Evolutionary conservation across 2,888 invertebrate genomes (phyloP), one percentile per base, ranked within the genome.

Genomic region (Agrochola macilenta): DNA sequence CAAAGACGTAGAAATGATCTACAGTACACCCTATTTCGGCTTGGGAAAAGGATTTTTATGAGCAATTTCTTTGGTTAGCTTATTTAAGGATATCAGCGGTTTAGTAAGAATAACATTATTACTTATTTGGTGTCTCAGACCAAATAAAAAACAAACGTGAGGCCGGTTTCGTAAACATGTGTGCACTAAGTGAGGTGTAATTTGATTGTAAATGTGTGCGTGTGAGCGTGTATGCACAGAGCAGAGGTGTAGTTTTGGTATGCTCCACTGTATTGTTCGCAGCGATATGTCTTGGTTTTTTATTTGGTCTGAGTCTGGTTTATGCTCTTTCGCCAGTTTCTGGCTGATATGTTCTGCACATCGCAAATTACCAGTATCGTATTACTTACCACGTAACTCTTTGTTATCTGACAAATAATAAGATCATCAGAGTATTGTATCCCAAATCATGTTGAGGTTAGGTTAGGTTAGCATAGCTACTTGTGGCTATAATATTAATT

Each of bases 1-100:
- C 64, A 82, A 78, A 86, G 74, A 76, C 69, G 57, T 12, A 12
- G 39, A 73, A 76, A 77, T 79, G 64, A 74, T 79, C 65, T 72
- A 57, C 30, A 26, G 57, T 39, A 64, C 65, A 74, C 76, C 66
- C 58, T 78, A 70, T 78, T 79, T 57, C 66, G 71, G 64, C 65
- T 66, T 74, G 57, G 23, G 58, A 65, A 82, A 77, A 76, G 69
- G 65, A 73, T 63, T 76, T 78, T 78, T 73, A 68, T 82, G 72
- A 75, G 72, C 69, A 78, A 84, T 70, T 69, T 73, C 60, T 61
- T 72, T 63, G 54, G 54, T 69, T 79, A 61, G 54, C 57, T 76
- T 69, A 52, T 43, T 2, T 35, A 82, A 52, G 49, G 49, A 75
- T 71, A 65, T 79, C 58, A 68, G 49, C 23, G 52, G 64, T 49